These are phyloP conservation scores for Hylaeus volcanicus DNA, from an alignment of 1,140 invertebrate species.

Conservation along the genomic window DNA sequence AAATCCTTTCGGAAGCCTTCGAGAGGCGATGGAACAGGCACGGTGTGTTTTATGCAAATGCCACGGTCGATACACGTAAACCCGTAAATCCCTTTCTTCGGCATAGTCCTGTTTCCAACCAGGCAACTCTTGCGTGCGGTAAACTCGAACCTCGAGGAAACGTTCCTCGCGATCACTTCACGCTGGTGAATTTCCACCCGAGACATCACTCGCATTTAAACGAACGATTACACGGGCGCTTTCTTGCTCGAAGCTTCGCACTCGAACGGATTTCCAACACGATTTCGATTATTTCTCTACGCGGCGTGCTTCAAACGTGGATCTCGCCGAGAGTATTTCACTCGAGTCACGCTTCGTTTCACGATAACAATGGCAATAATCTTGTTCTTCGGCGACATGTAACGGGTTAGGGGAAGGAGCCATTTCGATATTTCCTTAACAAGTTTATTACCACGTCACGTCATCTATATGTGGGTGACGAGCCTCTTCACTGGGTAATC, in stretches of 20 bases:
- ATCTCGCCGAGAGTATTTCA: no score
- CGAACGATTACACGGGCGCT: not conserved
- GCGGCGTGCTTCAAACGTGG: not conserved
- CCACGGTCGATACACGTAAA: constrained; percentile 21
- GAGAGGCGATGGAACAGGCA: not conserved
- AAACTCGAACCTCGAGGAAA: constrained; percentile 14
- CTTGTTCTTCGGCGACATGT: no score
- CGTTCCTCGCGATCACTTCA: constrained; percentile 25
- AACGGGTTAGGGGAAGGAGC: no score
- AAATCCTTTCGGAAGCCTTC: constrained; percentile 4
- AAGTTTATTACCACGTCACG: no score
- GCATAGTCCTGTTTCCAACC: not conserved
- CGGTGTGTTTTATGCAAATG: constrained; percentile 33
- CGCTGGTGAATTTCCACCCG: constrained; percentile 15
- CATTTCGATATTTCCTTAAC: no score
- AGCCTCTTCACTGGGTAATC: no score
- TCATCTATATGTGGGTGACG: no score
- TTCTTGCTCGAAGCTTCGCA: not conserved
- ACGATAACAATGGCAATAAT: no score
- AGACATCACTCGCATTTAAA: constrained; percentile 20
- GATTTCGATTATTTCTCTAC: constrained; percentile 13
- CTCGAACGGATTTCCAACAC: not conserved
- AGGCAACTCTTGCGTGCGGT: not conserved
- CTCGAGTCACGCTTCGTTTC: no score
- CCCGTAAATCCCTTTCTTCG: constrained; percentile 24